These are phyloP conservation scores for Drosophila anomelani DNA, from an alignment of 2,888 invertebrate genomes.

Conservation along the genomic window DNA sequence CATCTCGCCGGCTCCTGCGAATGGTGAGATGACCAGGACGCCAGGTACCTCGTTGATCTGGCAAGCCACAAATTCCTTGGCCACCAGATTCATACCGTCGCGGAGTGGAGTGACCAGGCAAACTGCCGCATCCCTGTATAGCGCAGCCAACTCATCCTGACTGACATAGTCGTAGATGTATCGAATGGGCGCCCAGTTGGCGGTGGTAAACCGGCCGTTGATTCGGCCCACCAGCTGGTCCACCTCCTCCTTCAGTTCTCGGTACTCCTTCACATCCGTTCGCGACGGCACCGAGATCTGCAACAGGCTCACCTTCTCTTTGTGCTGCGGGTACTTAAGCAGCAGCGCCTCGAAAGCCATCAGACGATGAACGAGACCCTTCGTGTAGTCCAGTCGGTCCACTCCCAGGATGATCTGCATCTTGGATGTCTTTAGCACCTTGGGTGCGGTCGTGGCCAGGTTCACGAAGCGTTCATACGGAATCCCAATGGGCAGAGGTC, in stretches of 20 bases:
- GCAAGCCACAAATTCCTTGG: constrained; percentile 96
- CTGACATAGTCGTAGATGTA: constrained; percentile 95
- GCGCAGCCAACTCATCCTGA: constrained; percentile 93
- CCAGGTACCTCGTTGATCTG: constrained; percentile 94
- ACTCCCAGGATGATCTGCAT: constrained; percentile 94
- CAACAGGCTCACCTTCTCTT: constrained; percentile 91
- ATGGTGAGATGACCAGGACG: constrained; percentile 94
- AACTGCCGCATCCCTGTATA: constrained; percentile 94
- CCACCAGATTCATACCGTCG: constrained; percentile 96
- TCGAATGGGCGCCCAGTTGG: constrained; percentile 95
- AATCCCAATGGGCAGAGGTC: constrained; percentile 95
- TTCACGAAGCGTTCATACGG: constrained; percentile 94
- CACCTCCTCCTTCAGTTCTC: constrained; percentile 95
- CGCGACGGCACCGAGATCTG: constrained; percentile 95
- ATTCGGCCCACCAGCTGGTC: constrained; percentile 94
- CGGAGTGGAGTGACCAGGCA: constrained; percentile 94
- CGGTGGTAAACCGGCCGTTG: constrained; percentile 94
- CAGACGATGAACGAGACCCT: constrained; percentile 93
- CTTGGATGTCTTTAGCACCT: constrained; percentile 88
- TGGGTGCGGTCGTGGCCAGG: constrained; percentile 89
- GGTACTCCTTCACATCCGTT: constrained; percentile 95
- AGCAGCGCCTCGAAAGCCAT: constrained; percentile 93
- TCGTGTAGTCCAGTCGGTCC: constrained; percentile 95
- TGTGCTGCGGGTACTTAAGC: constrained; percentile 93
- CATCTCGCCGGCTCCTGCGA: constrained; percentile 96